Percentiles rank a stretch among this genome's conserved stretches.
Evolutionary conservation across 2,113 vertebrate species (phyloP).

Genomic region (Tragelaphus scriptus): DNA sequence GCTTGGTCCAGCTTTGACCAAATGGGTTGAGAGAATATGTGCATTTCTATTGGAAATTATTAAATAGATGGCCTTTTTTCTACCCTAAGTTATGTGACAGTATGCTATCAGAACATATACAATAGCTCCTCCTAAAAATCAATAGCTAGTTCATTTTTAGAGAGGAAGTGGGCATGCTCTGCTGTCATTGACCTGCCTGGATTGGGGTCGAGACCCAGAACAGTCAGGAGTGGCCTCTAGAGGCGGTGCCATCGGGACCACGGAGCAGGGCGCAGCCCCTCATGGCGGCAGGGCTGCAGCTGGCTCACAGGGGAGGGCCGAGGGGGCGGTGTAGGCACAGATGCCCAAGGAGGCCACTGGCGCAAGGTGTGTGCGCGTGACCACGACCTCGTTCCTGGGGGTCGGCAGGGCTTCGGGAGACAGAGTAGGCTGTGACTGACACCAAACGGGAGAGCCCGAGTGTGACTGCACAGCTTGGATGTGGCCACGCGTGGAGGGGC

Average conservation of each 20-base stretch:
- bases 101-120: not conserved
- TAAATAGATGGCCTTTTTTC: not conserved
- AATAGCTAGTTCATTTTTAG: not conserved
- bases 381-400: fast-evolving
- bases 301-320: not conserved
- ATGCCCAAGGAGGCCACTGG: not conserved
- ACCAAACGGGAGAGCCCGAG: fast-evolving
- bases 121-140: not conserved
- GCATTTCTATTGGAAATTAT: not conserved
- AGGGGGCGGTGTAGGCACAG: not conserved
- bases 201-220: not conserved
- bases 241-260: not conserved
- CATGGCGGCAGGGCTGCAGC: not conserved
- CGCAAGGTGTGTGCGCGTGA: no score
- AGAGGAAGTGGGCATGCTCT: not conserved
- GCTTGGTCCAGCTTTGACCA: constrained; percentile 33
- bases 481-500: not conserved
- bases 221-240: not conserved
- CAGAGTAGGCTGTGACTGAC: not conserved
- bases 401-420: not conserved
- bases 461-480: not conserved
- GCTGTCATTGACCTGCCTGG: not conserved
- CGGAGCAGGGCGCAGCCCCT: not conserved
- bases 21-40: not conserved
- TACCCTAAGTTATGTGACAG: not conserved